Percentiles rank a stretch among this genome's conserved stretches.
These are phyloP conservation scores for Smutsia temminckii DNA, from an alignment of 2,797 vertebrate species.

Conservation along the genomic window DNA sequence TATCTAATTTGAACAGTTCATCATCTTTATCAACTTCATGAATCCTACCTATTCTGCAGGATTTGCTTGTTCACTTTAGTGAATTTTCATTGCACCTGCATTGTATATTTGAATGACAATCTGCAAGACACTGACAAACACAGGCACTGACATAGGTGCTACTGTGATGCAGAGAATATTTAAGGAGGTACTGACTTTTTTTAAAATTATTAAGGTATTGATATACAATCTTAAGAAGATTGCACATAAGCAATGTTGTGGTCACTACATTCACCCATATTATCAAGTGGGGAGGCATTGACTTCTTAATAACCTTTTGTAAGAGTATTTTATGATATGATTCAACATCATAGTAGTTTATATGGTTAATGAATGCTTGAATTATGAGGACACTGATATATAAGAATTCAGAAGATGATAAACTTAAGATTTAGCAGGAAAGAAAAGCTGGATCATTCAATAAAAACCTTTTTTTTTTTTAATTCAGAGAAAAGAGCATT, in stretches of 20 bases:
- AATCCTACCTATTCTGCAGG: neutral
- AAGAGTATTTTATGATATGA: neutral
- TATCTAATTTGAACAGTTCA: neutral
- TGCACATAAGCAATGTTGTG: too few species aligned
- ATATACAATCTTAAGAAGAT: too few species aligned
- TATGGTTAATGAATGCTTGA: constrained; percentile 14
- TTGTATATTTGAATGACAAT: neutral
- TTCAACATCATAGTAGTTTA: neutral
- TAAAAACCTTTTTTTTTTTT: neutral
- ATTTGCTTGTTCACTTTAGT: neutral
- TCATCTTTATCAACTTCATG: neutral
- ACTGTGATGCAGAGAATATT: neutral
- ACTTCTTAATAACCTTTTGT: neutral
- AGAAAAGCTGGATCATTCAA: neutral
- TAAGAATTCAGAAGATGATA: constrained; percentile 3
- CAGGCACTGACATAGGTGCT: neutral
- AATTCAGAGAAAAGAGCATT: neutral
- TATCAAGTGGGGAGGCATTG: neutral
- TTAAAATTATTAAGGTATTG: neutral
- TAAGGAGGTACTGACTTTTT: neutral
- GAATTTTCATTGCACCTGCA: neutral
- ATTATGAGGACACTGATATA: neutral
- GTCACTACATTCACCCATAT: too few species aligned
- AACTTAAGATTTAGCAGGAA: neutral
- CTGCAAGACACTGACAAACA: neutral